A percentile compares a stretch with the other conserved stretches of the same genome.
These are phyloP conservation scores for Taurulus bubalis DNA, from an alignment of 2,113 vertebrate genomes.

Conservation along the genomic window DNA sequence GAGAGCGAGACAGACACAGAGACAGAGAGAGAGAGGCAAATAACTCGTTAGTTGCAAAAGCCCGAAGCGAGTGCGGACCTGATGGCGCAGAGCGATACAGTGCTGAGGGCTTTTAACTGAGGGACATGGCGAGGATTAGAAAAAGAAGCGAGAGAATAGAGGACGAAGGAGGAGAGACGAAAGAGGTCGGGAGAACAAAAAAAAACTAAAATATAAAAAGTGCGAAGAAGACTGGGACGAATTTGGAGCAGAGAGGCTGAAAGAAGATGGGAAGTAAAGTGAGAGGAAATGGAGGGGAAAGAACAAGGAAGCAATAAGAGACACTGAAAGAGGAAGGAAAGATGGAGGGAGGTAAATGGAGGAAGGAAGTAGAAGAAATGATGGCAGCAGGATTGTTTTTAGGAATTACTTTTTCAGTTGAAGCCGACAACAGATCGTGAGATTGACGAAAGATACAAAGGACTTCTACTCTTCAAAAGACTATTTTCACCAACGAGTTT, in stretches of 20 bases:
- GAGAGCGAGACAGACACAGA: no score
- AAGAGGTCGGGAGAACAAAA: background rate
- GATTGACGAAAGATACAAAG: background rate
- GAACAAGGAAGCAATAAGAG: background rate
- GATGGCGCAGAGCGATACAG: conserved; percentile 45
- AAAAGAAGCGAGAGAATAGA: conserved; percentile 6
- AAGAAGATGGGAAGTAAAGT: background rate
- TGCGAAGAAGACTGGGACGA: background rate
- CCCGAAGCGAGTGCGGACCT: conserved; percentile 40
- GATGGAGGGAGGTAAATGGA: background rate
- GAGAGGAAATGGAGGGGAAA: conserved; percentile 9
- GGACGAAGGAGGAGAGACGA: background rate
- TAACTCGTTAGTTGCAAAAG: conserved; percentile 45
- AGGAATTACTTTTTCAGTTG: background rate
- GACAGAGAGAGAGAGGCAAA: conserved; percentile 39
- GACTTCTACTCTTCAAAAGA: no score
- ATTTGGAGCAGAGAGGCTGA: background rate
- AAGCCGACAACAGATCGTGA: background rate
- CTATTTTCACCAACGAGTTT: background rate
- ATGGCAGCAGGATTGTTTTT: background rate
- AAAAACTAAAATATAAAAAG: background rate
- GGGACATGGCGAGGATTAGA: conserved; percentile 1
- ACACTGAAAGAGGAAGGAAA: background rate
- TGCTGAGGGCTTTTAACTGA: conserved; percentile 37
- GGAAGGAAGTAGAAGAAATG: background rate